Conservation (phyloP, 1,140 invertebrate species). For the Bombus confusus region DNA sequence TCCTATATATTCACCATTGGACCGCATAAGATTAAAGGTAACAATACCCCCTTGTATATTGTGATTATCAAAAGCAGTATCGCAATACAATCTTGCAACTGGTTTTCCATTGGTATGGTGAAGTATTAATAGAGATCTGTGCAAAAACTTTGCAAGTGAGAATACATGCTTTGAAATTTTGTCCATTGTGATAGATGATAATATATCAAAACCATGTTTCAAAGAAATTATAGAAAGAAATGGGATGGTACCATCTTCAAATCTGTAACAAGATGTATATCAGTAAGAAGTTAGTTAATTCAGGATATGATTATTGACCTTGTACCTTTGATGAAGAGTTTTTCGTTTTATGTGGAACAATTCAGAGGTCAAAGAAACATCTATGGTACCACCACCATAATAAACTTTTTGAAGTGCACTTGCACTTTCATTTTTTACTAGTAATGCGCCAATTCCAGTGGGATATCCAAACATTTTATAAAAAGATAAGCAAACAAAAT, state of each 20-base stretch:
- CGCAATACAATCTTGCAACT: constrained; percentile 89
- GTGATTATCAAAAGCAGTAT: constrained; percentile 86
- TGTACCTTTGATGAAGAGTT: constrained; percentile 87
- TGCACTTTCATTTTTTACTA: constrained; percentile 89
- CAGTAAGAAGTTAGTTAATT: constrained; percentile 21
- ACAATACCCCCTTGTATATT: constrained; percentile 92
- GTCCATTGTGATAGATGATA: constrained; percentile 86
- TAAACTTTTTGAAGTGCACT: constrained; percentile 88
- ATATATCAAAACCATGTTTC: constrained; percentile 90
- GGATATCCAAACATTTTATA: constrained; percentile 99
- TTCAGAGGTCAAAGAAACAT: constrained; percentile 88
- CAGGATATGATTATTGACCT: constrained; percentile 22
- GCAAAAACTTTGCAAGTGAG: constrained; percentile 88
- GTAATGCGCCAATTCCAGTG: constrained; percentile 94
- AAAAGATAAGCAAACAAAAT: constrained; percentile 96
- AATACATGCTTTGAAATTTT: constrained; percentile 90
- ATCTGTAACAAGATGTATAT: constrained; percentile 84
- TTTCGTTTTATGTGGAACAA: constrained; percentile 87
- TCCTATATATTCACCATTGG: constrained; percentile 91
- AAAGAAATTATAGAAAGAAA: constrained; percentile 93
- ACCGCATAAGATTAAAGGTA: constrained; percentile 93
- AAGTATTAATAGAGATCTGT: constrained; percentile 85
- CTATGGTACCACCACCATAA: constrained; percentile 96
- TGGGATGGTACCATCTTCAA: constrained; percentile 96
- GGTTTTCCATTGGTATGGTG: constrained; percentile 89